Evolutionary conservation across 2,797 vertebrate genomes (phyloP), one percentile per base, ranked within the genome.

Genomic region (Coendou prehensilis): DNA sequence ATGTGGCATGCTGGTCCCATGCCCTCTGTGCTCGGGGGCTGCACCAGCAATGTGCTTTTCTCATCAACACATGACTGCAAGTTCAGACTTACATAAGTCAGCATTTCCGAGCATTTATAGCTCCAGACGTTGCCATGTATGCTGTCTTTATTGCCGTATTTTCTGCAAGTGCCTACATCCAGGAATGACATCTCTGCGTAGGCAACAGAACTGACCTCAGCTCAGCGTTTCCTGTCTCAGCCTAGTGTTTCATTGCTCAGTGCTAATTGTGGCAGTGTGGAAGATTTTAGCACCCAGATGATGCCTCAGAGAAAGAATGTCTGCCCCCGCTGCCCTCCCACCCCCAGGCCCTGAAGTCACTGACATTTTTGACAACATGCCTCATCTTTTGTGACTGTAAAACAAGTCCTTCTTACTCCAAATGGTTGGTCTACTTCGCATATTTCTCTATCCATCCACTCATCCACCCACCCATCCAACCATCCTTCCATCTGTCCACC

Each of bases 151-250:
- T 63, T 47, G 61, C 45, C 57, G 75, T 75, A 56, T 87, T 71
- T 86, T 76, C 89, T 96, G 28, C 50, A 69, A 57, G 61, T 63
- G 56, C 71, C 52, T 83, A 22, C 10, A 2, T 89, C 83, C 67
- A 95, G 83, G 57, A 86, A 37, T 89, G 69, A 52, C 75, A 91
- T 57, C 94, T 94, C 23, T 2, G 54, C n/a, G 75, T 57, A 45
- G 81, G 47, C 63, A 87, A 17, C 52, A 76, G 69, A 47, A 15
- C n/a, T 64, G 91, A 85, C 76, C 61, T 96, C 90, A 94, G 93
- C n/a, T 28, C 30, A 52, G n/a, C 30, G 50, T 41, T 92, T 92
- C 75, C 33, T 91, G 64, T 89, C 61, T 88, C 47, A 71, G 30
- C n/a, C n/a, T n/a, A 15, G 23, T 61, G 15, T 84, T 56, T 79